Base-by-base conservation (phyloP, 2,888 invertebrate genomes). In the Liodrosophila aerea region DNA sequence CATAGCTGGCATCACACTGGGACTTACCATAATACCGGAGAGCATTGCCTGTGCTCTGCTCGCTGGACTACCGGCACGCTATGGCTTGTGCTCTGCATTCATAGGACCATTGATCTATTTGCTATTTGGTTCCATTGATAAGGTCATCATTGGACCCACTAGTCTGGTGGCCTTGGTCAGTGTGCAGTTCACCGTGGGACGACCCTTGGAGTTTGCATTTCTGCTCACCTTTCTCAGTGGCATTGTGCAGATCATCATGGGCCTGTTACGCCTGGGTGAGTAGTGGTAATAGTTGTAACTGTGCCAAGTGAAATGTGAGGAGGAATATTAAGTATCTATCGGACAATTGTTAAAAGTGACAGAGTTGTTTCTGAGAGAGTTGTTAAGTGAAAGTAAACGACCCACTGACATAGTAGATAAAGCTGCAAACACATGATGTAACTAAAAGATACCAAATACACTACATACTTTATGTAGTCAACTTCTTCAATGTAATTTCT, bases 21-120 rank as follows among this genome's bases (percentile, higher is more conserved):
- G 97, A 0, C 92, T 98, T 36, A 98, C 97, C 11, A 94, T 98
- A 88, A 96, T 98, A 75, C 98, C 97, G 5, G 97, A 97, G 91
- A 96, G 96, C 78, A 95, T 98, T 82, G 98, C 98, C n/a, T 97
- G 97, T 88, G 97, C 98, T 31, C 92, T 94, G 64, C 91, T 98
- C 13, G 97, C 97, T 4, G 94, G 95, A 47, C 91, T 97, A 49
- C 94, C 95, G 4, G 94, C 97, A 22, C 95, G 96, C 92, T 97
- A 96, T 91, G 98, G 98, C 0, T 92, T 98, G 4, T 98, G 98
- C 89, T 96, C 97, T 1, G 94, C 97, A 0, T 97, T 98, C 87
- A 92, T 97, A 87, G 96, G 96, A 0, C 95, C 95, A 46, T 94
- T 97, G 85, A 92, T 97, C 54, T 98, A 98, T 91, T 92, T 95